Conservation (phyloP, 2,888 invertebrate species). For the Malthinus seriepunctatus region DNA sequence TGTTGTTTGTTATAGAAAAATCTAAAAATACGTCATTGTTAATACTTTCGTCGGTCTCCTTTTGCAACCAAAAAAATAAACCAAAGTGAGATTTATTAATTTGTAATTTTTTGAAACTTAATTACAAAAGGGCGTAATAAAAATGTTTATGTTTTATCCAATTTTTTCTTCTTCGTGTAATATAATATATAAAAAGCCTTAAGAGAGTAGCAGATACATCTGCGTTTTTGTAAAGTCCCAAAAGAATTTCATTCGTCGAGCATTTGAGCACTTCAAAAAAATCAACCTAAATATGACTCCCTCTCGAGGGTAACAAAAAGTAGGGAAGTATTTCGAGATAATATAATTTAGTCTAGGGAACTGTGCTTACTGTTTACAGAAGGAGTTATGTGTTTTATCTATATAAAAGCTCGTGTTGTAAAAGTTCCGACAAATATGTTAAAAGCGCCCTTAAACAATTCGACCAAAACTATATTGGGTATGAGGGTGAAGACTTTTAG, state of each 20-base stretch:
- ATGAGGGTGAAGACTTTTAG: not conserved
- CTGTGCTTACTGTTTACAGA: constrained; percentile 18
- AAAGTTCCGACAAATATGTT: constrained; percentile 20
- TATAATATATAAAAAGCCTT: no score
- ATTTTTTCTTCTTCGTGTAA: no score
- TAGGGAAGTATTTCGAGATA: constrained; percentile 22
- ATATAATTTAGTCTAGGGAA: constrained; percentile 22
- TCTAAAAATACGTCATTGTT: no score
- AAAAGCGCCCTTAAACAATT: constrained; percentile 16
- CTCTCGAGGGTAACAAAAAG: constrained; percentile 19
- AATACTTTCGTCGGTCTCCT: no score
- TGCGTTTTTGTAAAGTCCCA: constrained; percentile 8
- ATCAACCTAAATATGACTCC: constrained; percentile 20
- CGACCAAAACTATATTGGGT: constrained; percentile 18
- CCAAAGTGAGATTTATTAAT: no score
- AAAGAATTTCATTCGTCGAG: constrained; percentile 16
- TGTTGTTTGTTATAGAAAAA: no score
- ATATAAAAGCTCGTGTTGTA: not conserved
- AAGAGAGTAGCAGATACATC: not conserved
- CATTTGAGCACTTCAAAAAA: constrained; percentile 19
- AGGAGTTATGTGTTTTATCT: constrained; percentile 23
- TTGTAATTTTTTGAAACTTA: no score
- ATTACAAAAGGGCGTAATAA: no score
- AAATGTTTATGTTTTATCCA: not conserved
- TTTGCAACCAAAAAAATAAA: no score